Evolutionary conservation across 2,113 vertebrate genomes (phyloP), one percentile per base, ranked within the genome.

Genomic region (Gadus chalcogrammus): DNA sequence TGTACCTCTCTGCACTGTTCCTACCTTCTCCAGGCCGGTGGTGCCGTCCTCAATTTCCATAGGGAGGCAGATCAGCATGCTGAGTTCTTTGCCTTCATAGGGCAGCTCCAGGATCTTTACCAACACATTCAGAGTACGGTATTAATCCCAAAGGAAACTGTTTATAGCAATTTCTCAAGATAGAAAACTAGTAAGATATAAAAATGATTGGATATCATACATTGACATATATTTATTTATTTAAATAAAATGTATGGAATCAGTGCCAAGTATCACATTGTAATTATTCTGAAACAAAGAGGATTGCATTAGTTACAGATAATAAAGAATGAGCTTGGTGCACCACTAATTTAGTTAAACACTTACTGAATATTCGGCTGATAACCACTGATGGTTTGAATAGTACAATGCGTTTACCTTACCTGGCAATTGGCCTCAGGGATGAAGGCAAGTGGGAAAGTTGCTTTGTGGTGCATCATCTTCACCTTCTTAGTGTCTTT

Each of bases 31-130:
- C 83, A 99, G 89, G 63, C 95, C 97, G 0, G 93, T 94, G 5
- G 88, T 90, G 24, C 87, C 79, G 1, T 96, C 95, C 55, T 94
- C 92, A 0, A 94, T 90, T 0, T 91, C 84, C 68, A 75, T 90
- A 42, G 97, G 97, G 0, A 99, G 90, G 70, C 98, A 84, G 85
- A 99, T 93, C 64, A 98, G 85, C 95, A 99, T 96, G 81, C 95
- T 98, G 58, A 99, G 92, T 27, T 95, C 94, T 42, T 95, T 94
- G 56, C 93, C 94, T 63, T 89, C 86, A 75, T 97, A 98, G 0
- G 97, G 96, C 56, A 99, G 82, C 86, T 97, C 97, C 5, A 99
- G 91, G 85, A 97, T 76, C 85, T 91, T 12, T 48, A 48, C 9
- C 42, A 48, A 48, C 42, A 48, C 9, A 48, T 48, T 48, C 42